phyloP scores from a whole-genome alignment of 2,888 invertebrate genomes.

The Onthophagus sagittarius region DNA sequence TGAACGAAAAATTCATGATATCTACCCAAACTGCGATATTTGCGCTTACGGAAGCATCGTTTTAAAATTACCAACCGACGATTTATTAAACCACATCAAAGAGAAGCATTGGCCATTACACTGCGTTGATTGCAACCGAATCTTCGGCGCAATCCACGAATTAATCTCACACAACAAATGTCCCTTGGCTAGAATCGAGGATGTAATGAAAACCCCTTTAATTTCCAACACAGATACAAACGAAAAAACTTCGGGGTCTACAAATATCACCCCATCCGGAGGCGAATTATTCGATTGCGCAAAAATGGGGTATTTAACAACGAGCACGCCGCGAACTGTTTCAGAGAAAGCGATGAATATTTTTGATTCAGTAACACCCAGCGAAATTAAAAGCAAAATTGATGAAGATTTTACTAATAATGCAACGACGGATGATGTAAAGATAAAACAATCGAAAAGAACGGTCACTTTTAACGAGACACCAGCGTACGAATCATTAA shows the following conservation, averaged over 20 bases:
- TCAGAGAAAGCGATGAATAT: conserved; percentile 7
- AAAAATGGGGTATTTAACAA: conserved; percentile 26
- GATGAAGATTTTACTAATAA: neutral
- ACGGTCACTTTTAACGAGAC: conserved; percentile 1
- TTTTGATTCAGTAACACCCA: neutral
- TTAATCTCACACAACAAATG: conserved; percentile 35
- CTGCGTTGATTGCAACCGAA: conserved; percentile 37
- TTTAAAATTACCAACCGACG: conserved; percentile 28
- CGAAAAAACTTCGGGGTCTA: neutral
- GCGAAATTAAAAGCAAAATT: neutral
- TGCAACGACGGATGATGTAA: neutral
- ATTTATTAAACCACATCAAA: conserved; percentile 36
- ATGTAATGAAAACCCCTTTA: neutral
- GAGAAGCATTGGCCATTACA: conserved; percentile 38
- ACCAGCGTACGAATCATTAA: neutral
- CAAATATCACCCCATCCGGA: neutral
- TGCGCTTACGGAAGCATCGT: conserved; percentile 37
- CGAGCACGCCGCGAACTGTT: conserved; percentile 37
- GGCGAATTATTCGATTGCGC: neutral
- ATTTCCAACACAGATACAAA: neutral
- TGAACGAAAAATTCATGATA: conserved; percentile 35
- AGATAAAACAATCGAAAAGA: neutral
- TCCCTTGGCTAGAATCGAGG: conserved; percentile 26
- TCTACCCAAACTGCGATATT: conserved; percentile 38
- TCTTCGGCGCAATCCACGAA: conserved; percentile 35